Evolutionary conservation across 2,888 invertebrate genomes (phyloP).

Genomic region (Yponomeuta malinellus): DNA sequence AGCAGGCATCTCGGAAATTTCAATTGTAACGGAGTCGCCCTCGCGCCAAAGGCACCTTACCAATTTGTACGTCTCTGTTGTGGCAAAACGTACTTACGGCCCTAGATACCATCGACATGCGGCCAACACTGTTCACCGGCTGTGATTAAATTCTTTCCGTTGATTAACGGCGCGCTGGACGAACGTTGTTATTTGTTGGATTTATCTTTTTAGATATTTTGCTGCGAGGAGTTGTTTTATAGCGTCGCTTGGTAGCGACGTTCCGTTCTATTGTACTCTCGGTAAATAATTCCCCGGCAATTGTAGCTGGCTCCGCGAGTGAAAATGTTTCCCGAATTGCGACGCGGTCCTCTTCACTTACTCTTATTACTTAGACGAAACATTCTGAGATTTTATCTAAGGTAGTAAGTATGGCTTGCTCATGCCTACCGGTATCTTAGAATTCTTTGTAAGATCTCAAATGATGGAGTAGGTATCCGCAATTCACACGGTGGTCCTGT

Average conservation of each 20-base stretch:
- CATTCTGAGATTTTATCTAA: no score
- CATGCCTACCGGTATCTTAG: no score
- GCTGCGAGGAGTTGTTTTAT: conserved; percentile 8
- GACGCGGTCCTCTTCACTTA: background rate
- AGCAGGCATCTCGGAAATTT: conserved; percentile 68
- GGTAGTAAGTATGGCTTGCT: no score
- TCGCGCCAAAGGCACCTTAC: conserved; percentile 47
- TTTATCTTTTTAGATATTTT: conserved; percentile 24
- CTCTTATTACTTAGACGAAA: background rate
- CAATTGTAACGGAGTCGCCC: conserved; percentile 66
- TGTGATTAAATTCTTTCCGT: conserved; percentile 67
- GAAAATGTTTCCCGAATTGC: conserved; percentile 15
- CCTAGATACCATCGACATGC: conserved; percentile 66
- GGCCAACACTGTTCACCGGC: conserved; percentile 51
- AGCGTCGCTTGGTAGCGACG: conserved; percentile 6
- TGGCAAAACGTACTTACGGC: conserved; percentile 52
- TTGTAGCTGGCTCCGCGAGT: background rate
- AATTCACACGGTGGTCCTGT: conserved; percentile 65
- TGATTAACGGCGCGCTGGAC: conserved; percentile 43
- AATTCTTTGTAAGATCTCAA: no score
- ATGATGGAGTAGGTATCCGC: conserved; percentile 42
- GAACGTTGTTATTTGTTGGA: conserved; percentile 44
- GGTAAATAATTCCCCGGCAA: conserved; percentile 4
- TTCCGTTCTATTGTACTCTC: conserved; percentile 11
- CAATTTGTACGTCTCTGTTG: conserved; percentile 61